A percentile compares a stretch with the other conserved stretches of the same genome.
Conservation (phyloP, 2,113 vertebrate species). For the Lepus europaeus region DNA sequence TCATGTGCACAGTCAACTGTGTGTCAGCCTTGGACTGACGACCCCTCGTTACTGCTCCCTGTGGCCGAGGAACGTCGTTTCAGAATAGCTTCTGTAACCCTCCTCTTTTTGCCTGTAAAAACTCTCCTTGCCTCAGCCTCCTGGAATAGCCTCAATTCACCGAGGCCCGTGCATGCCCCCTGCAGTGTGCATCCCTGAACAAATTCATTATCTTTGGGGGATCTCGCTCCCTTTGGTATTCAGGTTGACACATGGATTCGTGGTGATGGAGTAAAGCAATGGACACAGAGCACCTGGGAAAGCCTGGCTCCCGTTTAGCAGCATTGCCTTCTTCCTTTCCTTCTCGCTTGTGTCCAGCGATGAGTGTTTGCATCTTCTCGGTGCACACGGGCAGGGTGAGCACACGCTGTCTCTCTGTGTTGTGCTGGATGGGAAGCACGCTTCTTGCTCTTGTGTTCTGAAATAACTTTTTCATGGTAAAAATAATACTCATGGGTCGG, state of each 20-base stretch:
- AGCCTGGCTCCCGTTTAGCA: neutral
- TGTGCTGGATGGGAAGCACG: neutral
- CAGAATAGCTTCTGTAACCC: neutral
- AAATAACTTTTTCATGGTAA: neutral
- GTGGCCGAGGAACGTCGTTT: neutral
- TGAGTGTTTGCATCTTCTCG: neutral
- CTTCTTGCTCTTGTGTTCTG: neutral
- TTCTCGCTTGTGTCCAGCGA: neutral
- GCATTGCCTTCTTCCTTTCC: neutral
- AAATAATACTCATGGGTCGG: too few relatives aligned
- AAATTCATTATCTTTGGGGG: neutral
- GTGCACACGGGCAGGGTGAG: too few relatives aligned
- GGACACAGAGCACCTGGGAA: neutral
- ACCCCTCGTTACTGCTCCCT: neutral
- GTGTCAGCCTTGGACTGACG: neutral
- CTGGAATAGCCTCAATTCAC: neutral
- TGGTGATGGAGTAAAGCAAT: neutral
- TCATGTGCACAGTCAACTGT: neutral
- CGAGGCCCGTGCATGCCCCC: too few relatives aligned
- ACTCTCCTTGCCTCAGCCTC: neutral
- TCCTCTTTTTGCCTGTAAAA: neutral
- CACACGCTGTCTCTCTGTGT: neutral
- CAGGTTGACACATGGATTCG: neutral
- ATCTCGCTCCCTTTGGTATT: neutral
- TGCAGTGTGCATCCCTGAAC: neutral